phyloP scores from a whole-genome alignment of 92 coral and sea anemone genomes.

The Isaurus tuberculatus region DNA sequence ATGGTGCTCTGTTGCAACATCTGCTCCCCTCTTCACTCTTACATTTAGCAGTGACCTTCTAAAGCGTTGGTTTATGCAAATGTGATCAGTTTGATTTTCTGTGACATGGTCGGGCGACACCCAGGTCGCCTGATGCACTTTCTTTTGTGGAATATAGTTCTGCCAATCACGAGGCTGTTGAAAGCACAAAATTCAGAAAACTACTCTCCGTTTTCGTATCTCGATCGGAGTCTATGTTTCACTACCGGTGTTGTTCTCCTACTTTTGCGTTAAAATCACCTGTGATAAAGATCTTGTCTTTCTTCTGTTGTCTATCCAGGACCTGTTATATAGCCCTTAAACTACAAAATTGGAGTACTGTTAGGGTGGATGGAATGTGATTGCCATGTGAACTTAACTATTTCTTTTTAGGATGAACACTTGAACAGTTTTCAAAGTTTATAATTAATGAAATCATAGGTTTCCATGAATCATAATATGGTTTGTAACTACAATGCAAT shows the following conservation, averaged over 20 bases:
- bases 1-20: slow-evolving; percentile 31
- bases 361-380: too few relatives aligned
- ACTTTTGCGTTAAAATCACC: slow-evolving; percentile 1
- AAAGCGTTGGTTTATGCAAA: neutral
- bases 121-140: slow-evolving; percentile 30
- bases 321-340: too few relatives aligned
- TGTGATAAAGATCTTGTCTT: too few relatives aligned
- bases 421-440: too few relatives aligned
- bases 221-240: slow-evolving; percentile 20
- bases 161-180: slow-evolving; percentile 31
- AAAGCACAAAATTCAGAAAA: slow-evolving; percentile 43
- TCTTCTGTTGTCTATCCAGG: too few relatives aligned
- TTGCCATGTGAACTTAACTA: too few relatives aligned
- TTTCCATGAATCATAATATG: too few relatives aligned
- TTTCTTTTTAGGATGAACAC: too few relatives aligned
- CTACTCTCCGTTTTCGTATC: slow-evolving; percentile 41
- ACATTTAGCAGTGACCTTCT: slow-evolving; percentile 34
- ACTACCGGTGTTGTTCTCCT: neutral
- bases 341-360: too few relatives aligned
- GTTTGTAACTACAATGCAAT: too few relatives aligned
- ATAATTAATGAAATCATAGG: too few relatives aligned
- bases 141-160: slow-evolving; percentile 22
- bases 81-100: neutral
- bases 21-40: slow-evolving; percentile 40
- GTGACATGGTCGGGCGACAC: slow-evolving; percentile 25